phyloP scores from a whole-genome alignment of 2,797 vertebrate genomes.

The Melanotaenia parkinsoni region DNA sequence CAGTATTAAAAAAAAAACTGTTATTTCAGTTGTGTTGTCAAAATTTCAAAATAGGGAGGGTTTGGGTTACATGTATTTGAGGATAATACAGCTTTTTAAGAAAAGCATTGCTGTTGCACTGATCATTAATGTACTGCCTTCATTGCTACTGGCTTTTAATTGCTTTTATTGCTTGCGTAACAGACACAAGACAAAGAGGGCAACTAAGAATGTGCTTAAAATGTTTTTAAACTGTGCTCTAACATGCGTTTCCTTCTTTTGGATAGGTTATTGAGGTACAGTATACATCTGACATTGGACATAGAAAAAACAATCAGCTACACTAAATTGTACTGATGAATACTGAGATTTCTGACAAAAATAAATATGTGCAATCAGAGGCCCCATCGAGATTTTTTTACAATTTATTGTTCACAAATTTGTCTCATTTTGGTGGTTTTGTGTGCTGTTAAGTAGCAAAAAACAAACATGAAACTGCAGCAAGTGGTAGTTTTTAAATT shows the following conservation, averaged over 20 bases:
- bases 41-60: neutral
- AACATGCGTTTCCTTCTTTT: neutral
- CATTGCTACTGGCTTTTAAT: neutral
- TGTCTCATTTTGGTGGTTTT: neutral
- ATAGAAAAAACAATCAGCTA: neutral
- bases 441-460: neutral
- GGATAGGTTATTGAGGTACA: neutral
- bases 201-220: neutral
- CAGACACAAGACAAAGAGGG: neutral
- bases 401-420: neutral
- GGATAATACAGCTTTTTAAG: neutral
- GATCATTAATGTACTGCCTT: neutral
- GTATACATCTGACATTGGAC: neutral
- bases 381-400: neutral
- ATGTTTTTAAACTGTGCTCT: neutral
- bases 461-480: constrained; percentile 15
- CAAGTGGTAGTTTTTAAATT: constrained; percentile 12
- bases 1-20: neutral
- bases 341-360: neutral
- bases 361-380: too few species aligned
- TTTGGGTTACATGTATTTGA: neutral
- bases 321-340: neutral
- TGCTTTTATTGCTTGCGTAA: neutral
- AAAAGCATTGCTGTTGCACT: neutral
- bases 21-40: neutral